A percentile compares a stretch with the other conserved stretches of the same genome.
phyloP scores from a whole-genome alignment of 2,888 invertebrate genomes.

The Clivina fossor region DNA sequence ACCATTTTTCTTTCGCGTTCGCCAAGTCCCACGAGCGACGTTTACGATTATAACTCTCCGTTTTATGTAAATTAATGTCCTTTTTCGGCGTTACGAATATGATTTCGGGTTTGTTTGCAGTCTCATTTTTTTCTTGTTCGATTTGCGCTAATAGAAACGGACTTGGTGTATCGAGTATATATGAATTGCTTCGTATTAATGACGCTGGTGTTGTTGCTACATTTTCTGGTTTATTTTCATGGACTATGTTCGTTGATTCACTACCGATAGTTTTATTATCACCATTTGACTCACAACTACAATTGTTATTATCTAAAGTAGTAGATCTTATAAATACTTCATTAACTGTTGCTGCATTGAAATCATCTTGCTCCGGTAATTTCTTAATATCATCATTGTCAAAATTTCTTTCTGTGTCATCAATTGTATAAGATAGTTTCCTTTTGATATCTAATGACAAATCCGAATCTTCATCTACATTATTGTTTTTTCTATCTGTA shows the following conservation, averaged over 20 bases:
- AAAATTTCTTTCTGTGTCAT: constrained; percentile 24
- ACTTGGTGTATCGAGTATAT: constrained; percentile 76
- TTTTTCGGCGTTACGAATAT: no score
- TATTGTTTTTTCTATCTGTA: constrained; percentile 1
- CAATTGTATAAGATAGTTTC: constrained; percentile 9
- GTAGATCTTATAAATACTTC: no score
- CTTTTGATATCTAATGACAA: neutral
- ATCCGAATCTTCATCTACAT: neutral
- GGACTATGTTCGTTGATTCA: constrained; percentile 27
- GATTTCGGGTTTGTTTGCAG: constrained; percentile 26
- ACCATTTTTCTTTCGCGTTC: constrained; percentile 57
- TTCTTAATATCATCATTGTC: neutral
- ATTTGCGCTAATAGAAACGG: constrained; percentile 70
- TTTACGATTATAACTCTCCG: constrained; percentile 49
- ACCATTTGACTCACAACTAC: neutral
- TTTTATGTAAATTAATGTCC: no score
- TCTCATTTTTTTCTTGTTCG: constrained; percentile 56
- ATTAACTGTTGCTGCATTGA: no score
- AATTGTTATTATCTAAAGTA: constrained; percentile 21
- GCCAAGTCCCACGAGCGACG: constrained; percentile 57
- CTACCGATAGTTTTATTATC: constrained; percentile 39
- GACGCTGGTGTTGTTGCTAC: constrained; percentile 46
- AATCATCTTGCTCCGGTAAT: no score
- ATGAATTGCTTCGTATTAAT: constrained; percentile 73
- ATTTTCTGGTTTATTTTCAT: constrained; percentile 38